A percentile compares a stretch with the other conserved stretches of the same genome.
These are phyloP conservation scores for Aselliscus stoliczkanus DNA, from an alignment of 2,797 vertebrate species.

Conservation along the genomic window DNA sequence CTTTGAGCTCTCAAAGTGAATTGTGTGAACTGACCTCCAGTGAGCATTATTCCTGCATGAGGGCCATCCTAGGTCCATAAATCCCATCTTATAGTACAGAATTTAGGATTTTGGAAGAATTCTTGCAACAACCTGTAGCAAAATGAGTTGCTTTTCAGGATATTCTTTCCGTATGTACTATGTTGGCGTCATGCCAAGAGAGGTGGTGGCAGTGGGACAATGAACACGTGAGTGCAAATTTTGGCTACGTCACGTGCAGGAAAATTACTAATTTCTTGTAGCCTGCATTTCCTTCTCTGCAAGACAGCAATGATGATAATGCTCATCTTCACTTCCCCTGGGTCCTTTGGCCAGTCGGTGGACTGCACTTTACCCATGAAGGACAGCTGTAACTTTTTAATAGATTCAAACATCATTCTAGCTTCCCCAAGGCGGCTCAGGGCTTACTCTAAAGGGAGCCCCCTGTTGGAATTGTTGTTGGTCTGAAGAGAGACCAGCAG, in stretches of 20 bases:
- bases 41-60: background rate
- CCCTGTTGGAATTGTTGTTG: background rate
- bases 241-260: background rate
- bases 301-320: background rate
- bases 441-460: background rate
- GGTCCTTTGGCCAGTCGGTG: background rate
- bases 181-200: background rate
- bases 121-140: background rate
- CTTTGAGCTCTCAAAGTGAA: background rate
- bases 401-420: background rate
- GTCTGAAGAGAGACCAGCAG: background rate
- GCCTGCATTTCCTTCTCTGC: background rate
- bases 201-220: background rate
- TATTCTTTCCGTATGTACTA: background rate
- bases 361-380: background rate
- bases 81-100: background rate
- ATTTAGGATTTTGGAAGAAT: background rate
- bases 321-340: background rate
- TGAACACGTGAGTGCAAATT: background rate
- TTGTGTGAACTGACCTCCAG: background rate
- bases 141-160: background rate
- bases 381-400: background rate
- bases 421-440: background rate
- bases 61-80: background rate
- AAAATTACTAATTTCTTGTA: background rate